Evolutionary conservation across 1,140 invertebrate species (phyloP).

Genomic region (Sminthurides bifidus): DNA sequence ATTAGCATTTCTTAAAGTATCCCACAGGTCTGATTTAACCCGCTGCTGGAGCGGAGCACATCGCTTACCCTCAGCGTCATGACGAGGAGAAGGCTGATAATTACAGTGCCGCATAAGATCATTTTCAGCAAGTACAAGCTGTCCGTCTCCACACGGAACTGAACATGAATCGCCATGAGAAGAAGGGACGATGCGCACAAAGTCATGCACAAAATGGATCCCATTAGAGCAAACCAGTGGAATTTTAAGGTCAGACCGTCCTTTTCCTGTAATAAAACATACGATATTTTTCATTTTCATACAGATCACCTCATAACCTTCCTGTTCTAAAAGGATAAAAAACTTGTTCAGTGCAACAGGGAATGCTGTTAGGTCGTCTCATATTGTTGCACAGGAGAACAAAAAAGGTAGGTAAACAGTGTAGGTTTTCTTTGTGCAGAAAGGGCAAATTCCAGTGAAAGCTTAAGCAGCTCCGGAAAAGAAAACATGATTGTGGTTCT

Average conservation of each 20-base stretch:
- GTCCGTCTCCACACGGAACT: constrained; percentile 3
- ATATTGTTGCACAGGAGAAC: neutral
- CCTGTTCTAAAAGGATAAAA: neutral
- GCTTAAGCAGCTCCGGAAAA: too few relatives aligned
- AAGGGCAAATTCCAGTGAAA: too few relatives aligned
- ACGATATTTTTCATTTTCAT: neutral
- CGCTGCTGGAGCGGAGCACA: too few relatives aligned
- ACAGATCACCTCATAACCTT: neutral
- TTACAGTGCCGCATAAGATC: constrained; percentile 15
- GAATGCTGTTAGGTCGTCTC: neutral
- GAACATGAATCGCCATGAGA: constrained; percentile 11
- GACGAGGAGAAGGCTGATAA: constrained; percentile 18
- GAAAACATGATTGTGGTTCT: too few relatives aligned
- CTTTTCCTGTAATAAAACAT: constrained; percentile 9
- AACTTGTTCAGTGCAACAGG: neutral
- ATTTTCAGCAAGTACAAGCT: constrained; percentile 18
- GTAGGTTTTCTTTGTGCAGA: neutral
- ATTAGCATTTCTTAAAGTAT: too few relatives aligned
- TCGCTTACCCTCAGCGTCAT: constrained; percentile 15
- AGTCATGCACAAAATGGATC: constrained; percentile 1
- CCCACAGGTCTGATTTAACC: too few relatives aligned
- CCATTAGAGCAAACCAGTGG: constrained; percentile 19
- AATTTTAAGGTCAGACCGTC: neutral
- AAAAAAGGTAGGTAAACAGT: too few relatives aligned
- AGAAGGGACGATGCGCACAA: constrained; percentile 10